A percentile compares a stretch with the other conserved stretches of the same genome.
Conservation (phyloP, 2,797 vertebrate species). For the Amblyopsis hoosieri region DNA sequence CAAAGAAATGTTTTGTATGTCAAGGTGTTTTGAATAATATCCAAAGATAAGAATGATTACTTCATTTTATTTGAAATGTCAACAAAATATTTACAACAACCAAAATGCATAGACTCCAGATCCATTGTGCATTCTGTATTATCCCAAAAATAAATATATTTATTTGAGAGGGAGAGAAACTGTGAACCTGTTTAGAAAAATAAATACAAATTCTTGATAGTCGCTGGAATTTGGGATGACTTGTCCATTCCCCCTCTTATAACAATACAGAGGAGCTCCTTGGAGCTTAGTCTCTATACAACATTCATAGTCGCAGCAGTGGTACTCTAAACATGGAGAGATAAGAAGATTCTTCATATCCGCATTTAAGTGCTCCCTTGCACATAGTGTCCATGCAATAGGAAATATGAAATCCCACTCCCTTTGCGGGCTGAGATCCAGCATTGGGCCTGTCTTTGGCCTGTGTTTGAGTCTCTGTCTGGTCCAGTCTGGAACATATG, state of each 20-base stretch:
- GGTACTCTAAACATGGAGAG: constrained; percentile 73
- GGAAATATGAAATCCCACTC: constrained; percentile 54
- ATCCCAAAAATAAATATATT: constrained; percentile 98
- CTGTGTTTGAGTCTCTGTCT: constrained; percentile 17
- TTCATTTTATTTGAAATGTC: constrained; percentile 90
- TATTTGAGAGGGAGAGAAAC: constrained; percentile 66
- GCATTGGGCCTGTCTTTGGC: not conserved
- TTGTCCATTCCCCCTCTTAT: constrained; percentile 60
- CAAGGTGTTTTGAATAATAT: constrained; percentile 14
- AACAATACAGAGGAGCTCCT: constrained; percentile 57
- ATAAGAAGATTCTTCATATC: constrained; percentile 79
- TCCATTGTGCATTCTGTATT: constrained; percentile 90
- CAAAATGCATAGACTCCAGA: constrained; percentile 91
- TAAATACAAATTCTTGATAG: constrained; percentile 73
- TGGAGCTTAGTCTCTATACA: constrained; percentile 72
- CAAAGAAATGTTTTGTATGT: no score
- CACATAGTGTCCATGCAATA: constrained; percentile 59
- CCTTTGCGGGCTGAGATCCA: constrained; percentile 48
- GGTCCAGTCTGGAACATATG: constrained; percentile 47
- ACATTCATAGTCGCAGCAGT: constrained; percentile 89
- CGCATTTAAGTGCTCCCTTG: constrained; percentile 87
- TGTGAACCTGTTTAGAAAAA: constrained; percentile 83
- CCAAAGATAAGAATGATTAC: constrained; percentile 42
- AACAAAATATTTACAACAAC: constrained; percentile 96
- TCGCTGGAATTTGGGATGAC: constrained; percentile 63